phyloP scores from a whole-genome alignment of 2,888 invertebrate species.

The Sinopyrophorus schimmeli region DNA sequence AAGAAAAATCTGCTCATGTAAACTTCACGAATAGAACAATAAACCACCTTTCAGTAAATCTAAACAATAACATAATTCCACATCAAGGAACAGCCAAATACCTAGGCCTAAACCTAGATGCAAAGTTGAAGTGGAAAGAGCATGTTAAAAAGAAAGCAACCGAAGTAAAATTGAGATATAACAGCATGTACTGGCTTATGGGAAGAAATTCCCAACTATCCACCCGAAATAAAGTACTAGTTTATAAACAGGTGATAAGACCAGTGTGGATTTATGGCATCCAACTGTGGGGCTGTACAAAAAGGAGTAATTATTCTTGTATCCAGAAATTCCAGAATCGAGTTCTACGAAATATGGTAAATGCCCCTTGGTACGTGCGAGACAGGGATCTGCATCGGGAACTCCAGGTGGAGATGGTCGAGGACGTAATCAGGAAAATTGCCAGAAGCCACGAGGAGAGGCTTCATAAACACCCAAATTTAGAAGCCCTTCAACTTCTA shows the following conservation, averaged over 20 bases:
- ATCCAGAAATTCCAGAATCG: not conserved
- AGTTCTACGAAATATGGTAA: not conserved
- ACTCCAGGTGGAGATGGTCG: slow-evolving; percentile 6
- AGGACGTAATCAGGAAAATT: slow-evolving; percentile 13
- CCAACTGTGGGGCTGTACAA: not conserved
- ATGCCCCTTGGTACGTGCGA: not conserved
- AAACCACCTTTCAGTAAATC: slow-evolving; percentile 3
- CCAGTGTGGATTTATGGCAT: not conserved
- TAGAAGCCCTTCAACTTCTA: slow-evolving; percentile 8
- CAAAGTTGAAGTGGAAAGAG: slow-evolving; percentile 10
- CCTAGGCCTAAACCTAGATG: slow-evolving; percentile 1
- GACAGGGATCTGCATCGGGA: slow-evolving; percentile 9
- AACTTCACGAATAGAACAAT: slow-evolving; percentile 11
- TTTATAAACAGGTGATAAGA: not conserved
- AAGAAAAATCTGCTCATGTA: slow-evolving; percentile 4
- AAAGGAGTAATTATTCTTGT: not conserved
- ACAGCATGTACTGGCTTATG: slow-evolving; percentile 6
- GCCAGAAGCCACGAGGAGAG: slow-evolving; percentile 11
- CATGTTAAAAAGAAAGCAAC: slow-evolving; percentile 8
- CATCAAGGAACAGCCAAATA: slow-evolving; percentile 1
- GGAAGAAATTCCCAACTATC: not conserved
- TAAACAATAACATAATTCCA: slow-evolving; percentile 5
- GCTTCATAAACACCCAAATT: slow-evolving; percentile 5
- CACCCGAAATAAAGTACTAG: not conserved
- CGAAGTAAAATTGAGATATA: slow-evolving; percentile 6